Percentiles rank a stretch among this genome's conserved stretches.
phyloP scores from a whole-genome alignment of 2,797 vertebrate genomes.

The Sebastiscus tertius region DNA sequence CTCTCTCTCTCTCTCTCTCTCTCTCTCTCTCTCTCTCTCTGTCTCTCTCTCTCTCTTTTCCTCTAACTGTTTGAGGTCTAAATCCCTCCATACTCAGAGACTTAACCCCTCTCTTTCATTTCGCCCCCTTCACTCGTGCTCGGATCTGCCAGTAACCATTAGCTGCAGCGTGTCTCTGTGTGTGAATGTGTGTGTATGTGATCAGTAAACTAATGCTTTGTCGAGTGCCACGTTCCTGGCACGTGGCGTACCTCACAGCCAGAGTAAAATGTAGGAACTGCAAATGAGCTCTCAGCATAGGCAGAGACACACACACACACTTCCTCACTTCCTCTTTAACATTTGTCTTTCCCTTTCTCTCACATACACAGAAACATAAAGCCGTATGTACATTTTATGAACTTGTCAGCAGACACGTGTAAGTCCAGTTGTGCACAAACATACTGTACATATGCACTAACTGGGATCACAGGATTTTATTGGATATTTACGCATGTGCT shows the following conservation, averaged over 20 bases:
- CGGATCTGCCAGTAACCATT: constrained; percentile 75
- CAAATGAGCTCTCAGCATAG: constrained; percentile 68
- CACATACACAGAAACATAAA: not conserved
- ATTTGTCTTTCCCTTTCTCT: not conserved
- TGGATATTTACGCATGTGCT: not conserved
- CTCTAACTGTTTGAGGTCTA: constrained; percentile 77
- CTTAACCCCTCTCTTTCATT: constrained; percentile 86
- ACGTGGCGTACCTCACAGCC: constrained; percentile 70
- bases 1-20: not conserved
- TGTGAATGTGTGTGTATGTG: constrained; percentile 10
- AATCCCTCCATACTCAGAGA: constrained; percentile 85
- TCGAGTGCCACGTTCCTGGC: constrained; percentile 73
- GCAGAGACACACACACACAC: constrained; percentile 13
- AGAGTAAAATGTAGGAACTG: constrained; percentile 65
- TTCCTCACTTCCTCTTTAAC: constrained; percentile 1
- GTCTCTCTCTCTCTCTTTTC: constrained; percentile 16
- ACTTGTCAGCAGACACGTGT: not conserved
- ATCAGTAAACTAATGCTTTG: constrained; percentile 74
- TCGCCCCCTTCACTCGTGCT: constrained; percentile 72
- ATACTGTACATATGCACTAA: not conserved
- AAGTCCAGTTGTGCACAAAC: not conserved
- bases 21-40: constrained; percentile 14
- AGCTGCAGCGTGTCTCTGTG: constrained; percentile 48
- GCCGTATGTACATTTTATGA: not conserved
- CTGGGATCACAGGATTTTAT: not conserved